phyloP scores from a whole-genome alignment of 2,113 vertebrate genomes.

The Elephas maximus region DNA sequence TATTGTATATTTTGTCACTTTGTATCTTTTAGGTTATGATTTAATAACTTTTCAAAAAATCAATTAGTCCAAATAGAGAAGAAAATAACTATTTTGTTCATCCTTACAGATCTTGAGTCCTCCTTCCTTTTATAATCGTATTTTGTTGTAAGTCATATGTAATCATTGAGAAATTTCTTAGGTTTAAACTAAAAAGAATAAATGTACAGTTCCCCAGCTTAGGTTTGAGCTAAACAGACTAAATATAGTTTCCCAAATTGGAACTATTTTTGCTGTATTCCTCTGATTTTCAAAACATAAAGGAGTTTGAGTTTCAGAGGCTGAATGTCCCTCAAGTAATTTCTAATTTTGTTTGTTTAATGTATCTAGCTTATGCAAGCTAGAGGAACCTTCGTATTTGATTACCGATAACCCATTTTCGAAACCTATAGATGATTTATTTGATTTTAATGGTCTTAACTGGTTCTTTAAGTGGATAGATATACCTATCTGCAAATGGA shows the following conservation, averaged over 20 bases:
- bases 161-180: neutral
- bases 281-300: neutral
- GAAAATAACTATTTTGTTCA: neutral
- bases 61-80: neutral
- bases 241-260: neutral
- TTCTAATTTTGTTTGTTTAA: neutral
- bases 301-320: neutral
- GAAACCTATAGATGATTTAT: neutral
- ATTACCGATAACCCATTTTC: neutral
- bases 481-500: neutral
- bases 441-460: slow-evolving; percentile 38
- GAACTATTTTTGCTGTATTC: neutral
- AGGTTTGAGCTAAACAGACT: neutral
- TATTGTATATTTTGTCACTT: neutral
- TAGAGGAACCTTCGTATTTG: neutral
- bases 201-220: neutral
- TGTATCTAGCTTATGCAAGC: neutral
- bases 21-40: neutral
- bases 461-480: neutral
- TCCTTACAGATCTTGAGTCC: neutral
- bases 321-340: neutral
- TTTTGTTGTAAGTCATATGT: neutral
- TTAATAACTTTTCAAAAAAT: neutral
- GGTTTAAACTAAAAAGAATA: neutral
- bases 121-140: neutral